These are phyloP conservation scores for Meandrina meandrites DNA, from an alignment of 92 coral and sea anemone species.

Conservation along the genomic window DNA sequence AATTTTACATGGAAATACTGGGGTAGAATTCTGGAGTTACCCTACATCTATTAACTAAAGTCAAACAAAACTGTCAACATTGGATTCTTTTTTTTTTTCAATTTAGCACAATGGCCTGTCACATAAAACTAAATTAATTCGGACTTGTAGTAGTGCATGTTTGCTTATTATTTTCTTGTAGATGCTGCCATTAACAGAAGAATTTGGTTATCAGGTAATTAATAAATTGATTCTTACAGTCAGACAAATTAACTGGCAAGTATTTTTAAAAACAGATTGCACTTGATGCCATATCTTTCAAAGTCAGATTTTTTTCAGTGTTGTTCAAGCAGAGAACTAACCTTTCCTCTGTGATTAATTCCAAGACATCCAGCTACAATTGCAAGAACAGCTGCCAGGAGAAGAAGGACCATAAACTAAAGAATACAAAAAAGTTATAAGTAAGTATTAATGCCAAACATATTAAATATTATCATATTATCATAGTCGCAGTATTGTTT, in stretches of 20 bases:
- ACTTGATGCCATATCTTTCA: too few species aligned
- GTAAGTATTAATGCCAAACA: not conserved
- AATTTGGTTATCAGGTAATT: not conserved
- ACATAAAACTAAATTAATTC: too few species aligned
- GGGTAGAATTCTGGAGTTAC: not conserved
- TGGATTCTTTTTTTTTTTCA: not conserved
- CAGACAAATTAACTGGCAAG: not conserved
- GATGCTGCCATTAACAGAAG: not conserved
- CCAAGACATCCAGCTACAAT: conserved; percentile 27
- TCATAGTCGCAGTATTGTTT: too few species aligned
- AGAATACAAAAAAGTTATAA: not conserved
- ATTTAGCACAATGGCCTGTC: not conserved
- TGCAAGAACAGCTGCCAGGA: not conserved
- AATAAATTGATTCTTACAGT: not conserved
- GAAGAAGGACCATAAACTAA: conserved; percentile 12
- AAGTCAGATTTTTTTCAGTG: too few species aligned
- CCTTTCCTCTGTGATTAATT: not conserved
- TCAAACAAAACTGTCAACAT: not conserved
- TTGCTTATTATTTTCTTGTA: not conserved
- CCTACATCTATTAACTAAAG: not conserved
- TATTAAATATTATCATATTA: too few species aligned
- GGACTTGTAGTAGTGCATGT: too few species aligned
- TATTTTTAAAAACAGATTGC: too few species aligned
- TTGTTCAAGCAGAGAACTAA: not conserved
- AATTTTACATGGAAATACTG: not conserved